A percentile compares a stretch with the other conserved stretches of the same genome.
Conservation (phyloP, 2,888 invertebrate genomes). For the Argyra leucocephala region DNA sequence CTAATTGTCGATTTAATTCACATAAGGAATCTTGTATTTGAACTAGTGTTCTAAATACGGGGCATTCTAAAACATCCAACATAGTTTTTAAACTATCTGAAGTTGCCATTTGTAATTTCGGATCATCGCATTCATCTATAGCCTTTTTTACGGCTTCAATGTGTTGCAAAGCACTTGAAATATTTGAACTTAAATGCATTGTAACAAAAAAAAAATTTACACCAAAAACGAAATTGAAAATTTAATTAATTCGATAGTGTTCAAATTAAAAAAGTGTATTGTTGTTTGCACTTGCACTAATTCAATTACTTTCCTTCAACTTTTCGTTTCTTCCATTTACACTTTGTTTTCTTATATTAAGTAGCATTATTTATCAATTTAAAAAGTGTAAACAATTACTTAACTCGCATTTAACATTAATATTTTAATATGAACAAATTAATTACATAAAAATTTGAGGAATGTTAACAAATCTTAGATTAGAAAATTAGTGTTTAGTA, state of each 20-base stretch:
- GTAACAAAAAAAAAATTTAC: background rate
- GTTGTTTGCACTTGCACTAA: background rate
- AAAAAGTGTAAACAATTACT: background rate
- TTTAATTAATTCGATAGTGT: background rate
- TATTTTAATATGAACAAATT: background rate
- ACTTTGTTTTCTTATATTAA: background rate
- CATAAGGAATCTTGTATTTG: conserved; percentile 84
- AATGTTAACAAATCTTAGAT: background rate
- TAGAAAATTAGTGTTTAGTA: too few relatives aligned
- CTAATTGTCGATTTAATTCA: conserved; percentile 76
- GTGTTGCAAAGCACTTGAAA: conserved; percentile 80
- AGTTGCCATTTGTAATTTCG: conserved; percentile 61
- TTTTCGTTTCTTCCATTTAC: background rate
- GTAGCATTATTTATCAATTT: background rate
- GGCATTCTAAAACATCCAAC: conserved; percentile 76
- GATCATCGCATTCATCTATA: conserved; percentile 75
- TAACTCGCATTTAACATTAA: background rate
- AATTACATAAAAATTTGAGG: background rate
- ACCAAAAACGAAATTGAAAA: background rate
- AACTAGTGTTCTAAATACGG: conserved; percentile 80
- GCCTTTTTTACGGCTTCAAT: conserved; percentile 82
- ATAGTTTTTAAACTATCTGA: conserved; percentile 73
- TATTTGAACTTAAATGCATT: conserved; percentile 52
- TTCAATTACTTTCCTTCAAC: background rate
- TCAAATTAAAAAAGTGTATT: background rate